phyloP scores from a whole-genome alignment of 1,140 invertebrate genomes.

The Drosophila jambulina region DNA sequence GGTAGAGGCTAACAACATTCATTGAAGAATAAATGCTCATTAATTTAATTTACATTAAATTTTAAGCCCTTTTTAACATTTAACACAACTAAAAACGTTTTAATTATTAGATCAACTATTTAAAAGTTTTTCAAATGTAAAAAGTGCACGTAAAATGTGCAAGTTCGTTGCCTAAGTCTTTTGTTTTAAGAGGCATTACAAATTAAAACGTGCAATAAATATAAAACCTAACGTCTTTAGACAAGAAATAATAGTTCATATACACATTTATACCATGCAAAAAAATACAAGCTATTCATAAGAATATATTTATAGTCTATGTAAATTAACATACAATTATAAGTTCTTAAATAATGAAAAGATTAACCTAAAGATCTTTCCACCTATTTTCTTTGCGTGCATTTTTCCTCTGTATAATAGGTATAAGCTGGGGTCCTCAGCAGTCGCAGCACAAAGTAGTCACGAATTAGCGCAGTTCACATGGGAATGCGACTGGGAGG shows the following conservation, averaged over 20 bases:
- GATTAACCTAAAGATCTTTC: neutral
- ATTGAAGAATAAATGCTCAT: neutral
- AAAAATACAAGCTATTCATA: neutral
- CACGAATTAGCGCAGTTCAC: conserved; percentile 79
- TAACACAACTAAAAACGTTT: neutral
- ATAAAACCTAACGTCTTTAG: neutral
- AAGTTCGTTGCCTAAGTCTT: conserved; percentile 64
- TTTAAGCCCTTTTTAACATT: neutral
- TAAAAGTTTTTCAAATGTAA: fast-evolving
- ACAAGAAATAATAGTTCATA: neutral
- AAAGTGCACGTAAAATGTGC: neutral
- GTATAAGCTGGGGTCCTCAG: conserved; percentile 34
- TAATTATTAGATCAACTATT: neutral
- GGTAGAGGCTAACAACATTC: too few relatives aligned
- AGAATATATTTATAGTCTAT: neutral
- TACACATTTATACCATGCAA: neutral
- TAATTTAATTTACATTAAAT: neutral
- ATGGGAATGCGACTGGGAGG: conserved; percentile 29
- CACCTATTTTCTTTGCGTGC: conserved; percentile 12
- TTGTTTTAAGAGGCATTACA: conserved; percentile 7
- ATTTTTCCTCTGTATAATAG: conserved; percentile 1
- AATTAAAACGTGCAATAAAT: neutral
- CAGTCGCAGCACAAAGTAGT: conserved; percentile 72
- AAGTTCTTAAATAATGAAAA: neutral
- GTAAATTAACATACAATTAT: neutral